Conservation (phyloP, 2,888 invertebrate genomes). For the Erebia epiphron region DNA sequence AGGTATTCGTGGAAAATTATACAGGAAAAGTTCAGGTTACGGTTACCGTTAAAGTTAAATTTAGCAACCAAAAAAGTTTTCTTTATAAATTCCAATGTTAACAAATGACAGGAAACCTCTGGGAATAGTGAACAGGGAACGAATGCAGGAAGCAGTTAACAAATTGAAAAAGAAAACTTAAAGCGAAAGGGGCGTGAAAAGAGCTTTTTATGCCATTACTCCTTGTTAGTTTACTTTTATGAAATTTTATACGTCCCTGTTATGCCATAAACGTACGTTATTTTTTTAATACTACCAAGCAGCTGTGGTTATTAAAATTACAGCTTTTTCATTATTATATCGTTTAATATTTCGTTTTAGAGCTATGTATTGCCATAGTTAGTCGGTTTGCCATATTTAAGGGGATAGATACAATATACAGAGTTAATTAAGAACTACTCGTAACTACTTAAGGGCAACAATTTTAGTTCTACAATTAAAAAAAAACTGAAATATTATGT, state of each 20-base stretch:
- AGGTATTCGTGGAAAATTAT: too few relatives aligned
- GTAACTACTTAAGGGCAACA: too few relatives aligned
- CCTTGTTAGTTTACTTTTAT: constrained; percentile 33
- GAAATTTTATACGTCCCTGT: constrained; percentile 29
- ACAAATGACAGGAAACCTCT: constrained; percentile 13
- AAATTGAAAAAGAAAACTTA: constrained; percentile 38
- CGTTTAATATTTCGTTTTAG: neutral
- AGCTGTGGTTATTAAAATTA: constrained; percentile 2
- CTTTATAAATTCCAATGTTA: constrained; percentile 8
- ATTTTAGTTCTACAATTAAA: too few relatives aligned
- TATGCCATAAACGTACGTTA: constrained; percentile 18
- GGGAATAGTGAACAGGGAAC: constrained; percentile 21
- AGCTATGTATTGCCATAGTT: too few relatives aligned
- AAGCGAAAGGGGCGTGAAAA: constrained; percentile 24
- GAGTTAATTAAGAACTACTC: too few relatives aligned
- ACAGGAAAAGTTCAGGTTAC: too few relatives aligned
- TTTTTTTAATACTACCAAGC: constrained; percentile 1
- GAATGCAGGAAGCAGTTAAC: constrained; percentile 37
- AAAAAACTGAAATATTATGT: too few relatives aligned
- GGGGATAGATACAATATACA: too few relatives aligned
- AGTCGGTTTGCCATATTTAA: too few relatives aligned
- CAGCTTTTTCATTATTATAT: neutral
- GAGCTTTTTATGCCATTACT: constrained; percentile 32
- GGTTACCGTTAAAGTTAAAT: too few relatives aligned
- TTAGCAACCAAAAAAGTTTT: neutral